phyloP scores from a whole-genome alignment of 1,140 invertebrate genomes.

The Zaprionus africanus region DNA sequence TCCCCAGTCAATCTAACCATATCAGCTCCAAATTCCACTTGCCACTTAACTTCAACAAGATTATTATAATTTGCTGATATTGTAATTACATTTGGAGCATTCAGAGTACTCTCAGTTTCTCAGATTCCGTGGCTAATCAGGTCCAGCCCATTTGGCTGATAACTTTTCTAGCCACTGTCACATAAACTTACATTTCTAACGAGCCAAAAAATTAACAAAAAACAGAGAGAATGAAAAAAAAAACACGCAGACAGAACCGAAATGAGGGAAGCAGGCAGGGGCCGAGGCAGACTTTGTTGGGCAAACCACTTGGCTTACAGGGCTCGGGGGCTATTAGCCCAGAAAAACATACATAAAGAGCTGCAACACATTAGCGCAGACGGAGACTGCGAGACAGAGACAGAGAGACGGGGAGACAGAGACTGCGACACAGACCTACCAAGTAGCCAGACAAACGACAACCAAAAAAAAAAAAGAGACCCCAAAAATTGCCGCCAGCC shows the following conservation, averaged over 20 bases:
- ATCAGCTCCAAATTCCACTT: neutral
- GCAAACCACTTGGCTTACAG: slow-evolving; percentile 51
- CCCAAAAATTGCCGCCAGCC: slow-evolving; percentile 58
- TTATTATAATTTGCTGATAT: neutral
- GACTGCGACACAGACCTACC: slow-evolving; percentile 51
- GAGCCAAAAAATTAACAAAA: slow-evolving; percentile 59
- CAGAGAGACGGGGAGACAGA: slow-evolving; percentile 18
- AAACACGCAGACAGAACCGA: neutral
- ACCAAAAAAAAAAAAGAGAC: slow-evolving; percentile 43
- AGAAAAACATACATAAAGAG: slow-evolving; percentile 71
- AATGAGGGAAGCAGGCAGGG: neutral
- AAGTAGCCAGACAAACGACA: slow-evolving; percentile 72
- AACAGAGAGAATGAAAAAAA: slow-evolving; percentile 14
- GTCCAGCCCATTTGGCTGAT: slow-evolving; percentile 30
- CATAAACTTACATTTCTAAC: slow-evolving; percentile 61
- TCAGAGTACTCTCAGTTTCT: neutral
- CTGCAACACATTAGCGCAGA: slow-evolving; percentile 61
- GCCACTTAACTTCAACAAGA: neutral
- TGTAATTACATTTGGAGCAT: neutral
- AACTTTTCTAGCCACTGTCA: slow-evolving; percentile 38
- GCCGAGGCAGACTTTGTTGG: slow-evolving; percentile 27
- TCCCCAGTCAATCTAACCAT: neutral
- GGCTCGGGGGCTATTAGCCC: slow-evolving; percentile 68
- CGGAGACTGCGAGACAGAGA: slow-evolving; percentile 27
- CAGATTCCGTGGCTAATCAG: slow-evolving; percentile 21